Percentiles rank a stretch among this genome's conserved stretches.
phyloP scores from a whole-genome alignment of 2,113 vertebrate genomes.

The Oreocharis arfaki region DNA sequence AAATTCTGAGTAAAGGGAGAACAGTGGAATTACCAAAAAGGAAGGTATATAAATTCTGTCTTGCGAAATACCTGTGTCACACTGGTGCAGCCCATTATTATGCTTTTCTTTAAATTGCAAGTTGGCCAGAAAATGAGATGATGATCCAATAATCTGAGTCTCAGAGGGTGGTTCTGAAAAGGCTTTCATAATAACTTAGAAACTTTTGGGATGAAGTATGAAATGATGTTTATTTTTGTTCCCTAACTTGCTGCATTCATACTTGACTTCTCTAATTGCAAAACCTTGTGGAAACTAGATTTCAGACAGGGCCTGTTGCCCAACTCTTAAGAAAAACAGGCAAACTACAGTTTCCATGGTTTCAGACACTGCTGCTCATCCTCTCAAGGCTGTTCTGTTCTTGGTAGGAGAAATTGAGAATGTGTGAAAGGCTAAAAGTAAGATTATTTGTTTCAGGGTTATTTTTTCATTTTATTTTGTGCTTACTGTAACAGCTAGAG shows the following conservation, averaged over 20 bases:
- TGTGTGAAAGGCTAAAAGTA: constrained; percentile 15
- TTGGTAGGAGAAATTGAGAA: neutral
- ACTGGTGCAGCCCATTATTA: neutral
- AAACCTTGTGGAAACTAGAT: constrained; percentile 45
- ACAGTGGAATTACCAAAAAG: neutral
- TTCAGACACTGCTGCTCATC: constrained; percentile 50
- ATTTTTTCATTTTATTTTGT: neutral
- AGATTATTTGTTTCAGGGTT: neutral
- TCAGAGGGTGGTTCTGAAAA: neutral
- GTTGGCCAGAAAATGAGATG: neutral
- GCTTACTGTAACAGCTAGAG: neutral
- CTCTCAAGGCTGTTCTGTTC: constrained; percentile 11
- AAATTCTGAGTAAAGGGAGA: neutral
- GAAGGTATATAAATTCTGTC: neutral
- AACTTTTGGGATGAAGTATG: neutral
- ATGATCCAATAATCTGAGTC: neutral
- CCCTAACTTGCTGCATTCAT: neutral
- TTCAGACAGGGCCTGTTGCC: constrained; percentile 43
- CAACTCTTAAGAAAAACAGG: constrained; percentile 33
- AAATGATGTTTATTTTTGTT: constrained; percentile 27
- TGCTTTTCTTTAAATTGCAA: neutral
- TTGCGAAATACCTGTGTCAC: neutral
- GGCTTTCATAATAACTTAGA: neutral
- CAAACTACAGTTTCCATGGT: constrained; percentile 57
- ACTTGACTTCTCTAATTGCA: constrained; percentile 29